Evolutionary conservation across 2,797 vertebrate genomes (phyloP).

Genomic region (Sebastes goodei): DNA sequence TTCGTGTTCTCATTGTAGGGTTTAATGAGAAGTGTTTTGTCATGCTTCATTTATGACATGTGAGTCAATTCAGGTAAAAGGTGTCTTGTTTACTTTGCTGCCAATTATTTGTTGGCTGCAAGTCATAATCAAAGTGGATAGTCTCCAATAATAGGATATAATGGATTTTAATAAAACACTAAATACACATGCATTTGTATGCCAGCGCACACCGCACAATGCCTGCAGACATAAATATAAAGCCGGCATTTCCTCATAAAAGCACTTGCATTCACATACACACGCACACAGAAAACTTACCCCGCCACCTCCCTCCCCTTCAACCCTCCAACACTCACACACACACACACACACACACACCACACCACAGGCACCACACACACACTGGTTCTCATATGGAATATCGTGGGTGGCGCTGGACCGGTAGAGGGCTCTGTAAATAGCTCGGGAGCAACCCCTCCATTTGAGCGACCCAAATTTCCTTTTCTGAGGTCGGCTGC

Average conservation of each 20-base stretch:
- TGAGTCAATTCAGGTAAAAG: not conserved
- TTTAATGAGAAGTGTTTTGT: conserved; percentile 1
- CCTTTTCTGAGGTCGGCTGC: conserved; percentile 86
- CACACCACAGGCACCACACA: conserved; percentile 73
- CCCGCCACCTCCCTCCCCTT: not conserved
- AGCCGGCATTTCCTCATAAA: conserved; percentile 61
- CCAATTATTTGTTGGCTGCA: not conserved
- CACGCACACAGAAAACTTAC: conserved; percentile 17
- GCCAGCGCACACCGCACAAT: conserved; percentile 21
- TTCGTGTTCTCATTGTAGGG: conserved; percentile 29
- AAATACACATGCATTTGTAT: conserved; percentile 10
- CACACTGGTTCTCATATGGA: conserved; percentile 81
- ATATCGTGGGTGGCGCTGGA: conserved; percentile 86
- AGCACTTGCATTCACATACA: conserved; percentile 46
- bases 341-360: conserved; percentile 22
- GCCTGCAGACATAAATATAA: conserved; percentile 44
- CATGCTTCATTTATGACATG: conserved; percentile 1
- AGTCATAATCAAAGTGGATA: not conserved
- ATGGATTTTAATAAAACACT: conserved; percentile 26
- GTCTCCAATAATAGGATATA: conserved; percentile 3
- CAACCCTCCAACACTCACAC: conserved; percentile 19
- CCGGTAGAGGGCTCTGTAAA: conserved; percentile 83
- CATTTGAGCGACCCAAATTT: conserved; percentile 86
- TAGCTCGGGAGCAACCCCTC: conserved; percentile 86
- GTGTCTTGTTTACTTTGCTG: not conserved